Conservation (phyloP, 2,888 invertebrate species). For the Dynastes tityus region DNA sequence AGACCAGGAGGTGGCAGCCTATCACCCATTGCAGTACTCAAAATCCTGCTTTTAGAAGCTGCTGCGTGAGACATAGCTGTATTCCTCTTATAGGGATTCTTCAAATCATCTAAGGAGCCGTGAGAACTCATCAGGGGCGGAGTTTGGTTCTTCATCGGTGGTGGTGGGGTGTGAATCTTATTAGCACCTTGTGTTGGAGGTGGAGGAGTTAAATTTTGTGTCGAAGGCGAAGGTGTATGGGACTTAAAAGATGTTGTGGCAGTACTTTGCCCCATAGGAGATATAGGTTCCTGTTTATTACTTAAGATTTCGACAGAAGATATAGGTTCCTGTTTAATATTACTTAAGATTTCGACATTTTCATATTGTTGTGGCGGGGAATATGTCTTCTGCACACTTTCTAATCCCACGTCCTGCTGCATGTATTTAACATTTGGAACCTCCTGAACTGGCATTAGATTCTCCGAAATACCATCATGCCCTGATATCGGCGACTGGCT, state of each 20-base stretch:
- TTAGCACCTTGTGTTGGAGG: slow-evolving; percentile 38
- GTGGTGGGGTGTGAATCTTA: slow-evolving; percentile 60
- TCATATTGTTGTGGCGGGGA: slow-evolving; percentile 47
- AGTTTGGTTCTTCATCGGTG: slow-evolving; percentile 57
- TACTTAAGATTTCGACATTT: slow-evolving; percentile 53
- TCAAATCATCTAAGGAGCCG: slow-evolving; percentile 56
- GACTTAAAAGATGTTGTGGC: slow-evolving; percentile 50
- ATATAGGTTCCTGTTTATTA: slow-evolving; percentile 16
- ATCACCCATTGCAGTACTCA: slow-evolving; percentile 53
- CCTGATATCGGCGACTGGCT: slow-evolving; percentile 67
- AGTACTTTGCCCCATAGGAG: slow-evolving; percentile 39
- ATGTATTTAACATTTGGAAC: slow-evolving; percentile 6
- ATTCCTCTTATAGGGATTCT: slow-evolving; percentile 65
- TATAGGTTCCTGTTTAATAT: slow-evolving; percentile 25
- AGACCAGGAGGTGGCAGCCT: slow-evolving; percentile 36
- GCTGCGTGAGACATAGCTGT: slow-evolving; percentile 70
- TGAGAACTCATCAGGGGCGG: slow-evolving; percentile 56
- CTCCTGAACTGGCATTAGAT: slow-evolving; percentile 31
- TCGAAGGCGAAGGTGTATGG: slow-evolving; percentile 58
- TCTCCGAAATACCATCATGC: slow-evolving; percentile 32
- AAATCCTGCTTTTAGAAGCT: slow-evolving; percentile 60
- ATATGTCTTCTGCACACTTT: not conserved
- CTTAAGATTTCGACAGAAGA: slow-evolving; percentile 49
- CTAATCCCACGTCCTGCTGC: not conserved
- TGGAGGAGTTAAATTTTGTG: slow-evolving; percentile 63